These are phyloP conservation scores for Empidonax alnorum DNA, from an alignment of 2,113 vertebrate genomes.

Conservation along the genomic window DNA sequence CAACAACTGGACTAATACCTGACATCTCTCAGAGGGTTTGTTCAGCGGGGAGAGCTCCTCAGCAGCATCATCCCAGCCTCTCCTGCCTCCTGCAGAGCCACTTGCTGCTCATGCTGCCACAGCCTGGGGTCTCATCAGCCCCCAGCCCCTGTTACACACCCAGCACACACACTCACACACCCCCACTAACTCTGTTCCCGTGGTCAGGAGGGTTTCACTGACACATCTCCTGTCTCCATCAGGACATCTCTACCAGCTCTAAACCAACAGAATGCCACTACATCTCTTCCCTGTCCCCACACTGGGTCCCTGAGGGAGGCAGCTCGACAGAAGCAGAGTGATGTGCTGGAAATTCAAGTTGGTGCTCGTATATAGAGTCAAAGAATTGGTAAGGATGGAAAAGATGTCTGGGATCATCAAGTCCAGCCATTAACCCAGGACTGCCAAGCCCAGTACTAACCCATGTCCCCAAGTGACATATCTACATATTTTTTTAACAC, in stretches of 20 bases:
- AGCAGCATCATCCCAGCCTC: background rate
- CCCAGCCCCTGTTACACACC: fast-evolving
- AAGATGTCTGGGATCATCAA: background rate
- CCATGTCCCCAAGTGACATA: background rate
- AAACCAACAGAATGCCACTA: background rate
- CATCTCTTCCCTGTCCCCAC: fast-evolving
- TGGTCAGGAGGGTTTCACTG: background rate
- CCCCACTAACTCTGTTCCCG: fast-evolving
- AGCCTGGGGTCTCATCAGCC: fast-evolving
- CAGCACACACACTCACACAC: fast-evolving
- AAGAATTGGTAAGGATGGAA: background rate
- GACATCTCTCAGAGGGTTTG: background rate
- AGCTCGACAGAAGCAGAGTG: background rate
- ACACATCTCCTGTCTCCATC: background rate
- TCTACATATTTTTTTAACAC: background rate
- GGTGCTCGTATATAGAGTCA: background rate
- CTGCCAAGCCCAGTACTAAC: background rate
- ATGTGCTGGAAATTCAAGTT: background rate
- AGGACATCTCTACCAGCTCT: fast-evolving
- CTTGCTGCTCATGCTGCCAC: background rate
- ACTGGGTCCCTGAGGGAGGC: background rate
- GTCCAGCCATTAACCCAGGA: background rate
- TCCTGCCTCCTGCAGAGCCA: background rate
- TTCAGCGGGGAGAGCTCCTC: background rate
- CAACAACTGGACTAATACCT: background rate